phyloP scores from a whole-genome alignment of 2,888 invertebrate species.

The Melieria omissa region DNA sequence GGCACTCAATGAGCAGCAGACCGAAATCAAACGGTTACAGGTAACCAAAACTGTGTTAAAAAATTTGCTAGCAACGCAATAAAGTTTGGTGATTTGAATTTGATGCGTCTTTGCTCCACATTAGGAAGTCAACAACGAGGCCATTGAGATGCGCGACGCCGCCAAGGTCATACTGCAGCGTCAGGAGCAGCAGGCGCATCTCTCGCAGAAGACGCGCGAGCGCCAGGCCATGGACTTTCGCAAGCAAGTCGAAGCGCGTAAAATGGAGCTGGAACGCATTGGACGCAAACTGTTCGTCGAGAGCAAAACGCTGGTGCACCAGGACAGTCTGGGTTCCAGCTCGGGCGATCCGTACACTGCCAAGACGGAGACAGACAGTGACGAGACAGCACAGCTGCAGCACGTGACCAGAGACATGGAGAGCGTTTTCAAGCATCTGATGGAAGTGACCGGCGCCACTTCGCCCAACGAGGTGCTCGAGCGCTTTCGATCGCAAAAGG shows the following conservation, averaged over 20 bases:
- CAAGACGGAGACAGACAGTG: constrained; percentile 63
- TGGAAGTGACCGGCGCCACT: constrained; percentile 82
- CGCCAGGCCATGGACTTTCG: constrained; percentile 74
- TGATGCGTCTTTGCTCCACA: background rate
- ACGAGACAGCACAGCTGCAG: constrained; percentile 60
- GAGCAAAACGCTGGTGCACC: constrained; percentile 69
- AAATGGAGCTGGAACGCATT: constrained; percentile 78
- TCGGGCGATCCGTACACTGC: constrained; percentile 65
- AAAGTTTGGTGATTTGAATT: constrained; percentile 1
- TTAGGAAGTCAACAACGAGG: constrained; percentile 78
- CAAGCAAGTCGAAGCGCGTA: constrained; percentile 77
- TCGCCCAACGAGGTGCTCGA: constrained; percentile 80
- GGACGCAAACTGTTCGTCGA: constrained; percentile 82
- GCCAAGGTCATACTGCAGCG: constrained; percentile 76
- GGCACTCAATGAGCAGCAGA: constrained; percentile 74
- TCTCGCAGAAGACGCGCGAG: constrained; percentile 75
- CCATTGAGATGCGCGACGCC: constrained; percentile 76
- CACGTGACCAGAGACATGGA: constrained; percentile 69
- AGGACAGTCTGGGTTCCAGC: constrained; percentile 71
- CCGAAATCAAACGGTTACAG: constrained; percentile 81
- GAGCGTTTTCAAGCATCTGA: constrained; percentile 77
- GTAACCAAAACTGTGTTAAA: constrained; percentile 58
- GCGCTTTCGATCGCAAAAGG: constrained; percentile 78
- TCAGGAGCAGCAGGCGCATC: constrained; percentile 77
- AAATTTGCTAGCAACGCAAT: background rate